phyloP scores from a whole-genome alignment of 2,113 vertebrate genomes.

The Neodon shergylaensis region DNA sequence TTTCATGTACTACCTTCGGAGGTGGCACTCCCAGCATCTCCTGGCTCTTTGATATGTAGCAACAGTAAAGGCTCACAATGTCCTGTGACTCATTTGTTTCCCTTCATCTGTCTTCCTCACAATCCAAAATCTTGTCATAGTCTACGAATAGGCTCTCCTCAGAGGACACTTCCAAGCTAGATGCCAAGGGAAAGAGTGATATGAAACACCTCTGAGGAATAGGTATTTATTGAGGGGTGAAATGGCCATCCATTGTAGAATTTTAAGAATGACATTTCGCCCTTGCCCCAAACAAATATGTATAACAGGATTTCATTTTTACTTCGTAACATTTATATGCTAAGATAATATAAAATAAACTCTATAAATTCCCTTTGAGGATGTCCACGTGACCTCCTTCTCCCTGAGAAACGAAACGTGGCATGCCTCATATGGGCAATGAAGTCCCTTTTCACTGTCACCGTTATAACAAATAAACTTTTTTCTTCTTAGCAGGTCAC shows the following conservation, averaged over 20 bases:
- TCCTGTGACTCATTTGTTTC: background rate
- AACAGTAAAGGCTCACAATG: background rate
- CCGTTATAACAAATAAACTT: background rate
- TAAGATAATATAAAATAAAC: background rate
- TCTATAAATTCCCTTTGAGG: background rate
- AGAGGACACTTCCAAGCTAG: background rate
- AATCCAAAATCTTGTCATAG: background rate
- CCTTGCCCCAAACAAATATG: constrained; percentile 20
- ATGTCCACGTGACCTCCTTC: background rate
- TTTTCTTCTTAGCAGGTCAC: constrained; percentile 14
- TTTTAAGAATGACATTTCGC: background rate
- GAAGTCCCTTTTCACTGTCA: background rate
- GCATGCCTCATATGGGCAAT: background rate
- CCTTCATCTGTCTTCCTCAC: background rate
- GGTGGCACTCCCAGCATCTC: background rate
- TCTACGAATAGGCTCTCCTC: background rate
- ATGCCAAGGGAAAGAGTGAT: background rate
- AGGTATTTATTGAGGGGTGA: background rate
- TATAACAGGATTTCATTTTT: background rate
- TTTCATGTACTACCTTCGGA: background rate
- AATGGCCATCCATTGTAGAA: background rate
- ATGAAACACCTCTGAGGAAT: background rate
- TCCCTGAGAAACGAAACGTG: background rate
- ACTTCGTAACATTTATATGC: background rate
- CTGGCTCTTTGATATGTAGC: background rate